A percentile compares a stretch with the other conserved stretches of the same genome.
phyloP scores from a whole-genome alignment of 2,797 vertebrate genomes.

The Enteromius radiatus region DNA sequence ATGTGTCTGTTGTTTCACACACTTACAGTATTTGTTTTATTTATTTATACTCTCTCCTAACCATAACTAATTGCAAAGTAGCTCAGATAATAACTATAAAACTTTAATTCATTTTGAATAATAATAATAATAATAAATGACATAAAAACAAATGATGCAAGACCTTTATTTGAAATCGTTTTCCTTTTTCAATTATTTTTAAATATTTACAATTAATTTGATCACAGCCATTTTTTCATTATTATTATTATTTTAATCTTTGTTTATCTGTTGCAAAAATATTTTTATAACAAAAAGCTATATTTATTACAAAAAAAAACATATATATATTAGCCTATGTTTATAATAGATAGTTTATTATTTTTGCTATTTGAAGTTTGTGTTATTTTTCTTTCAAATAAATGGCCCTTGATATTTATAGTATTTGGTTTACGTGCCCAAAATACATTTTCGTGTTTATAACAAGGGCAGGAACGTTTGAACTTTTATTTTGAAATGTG shows the following conservation, averaged over 20 bases:
- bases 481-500: constrained; percentile 36
- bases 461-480: background rate
- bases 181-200: background rate
- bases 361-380: background rate
- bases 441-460: background rate
- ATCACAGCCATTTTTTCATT: background rate
- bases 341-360: too few species aligned
- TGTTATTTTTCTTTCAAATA: background rate
- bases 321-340: too few species aligned
- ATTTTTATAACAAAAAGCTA: background rate
- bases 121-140: background rate
- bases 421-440: background rate
- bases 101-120: background rate
- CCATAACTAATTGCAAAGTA: background rate
- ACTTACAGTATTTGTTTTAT: background rate
- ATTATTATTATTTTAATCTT: too few species aligned
- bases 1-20: background rate
- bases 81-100: background rate
- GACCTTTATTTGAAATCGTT: background rate
- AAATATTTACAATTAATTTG: background rate
- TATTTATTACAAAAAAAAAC: too few species aligned
- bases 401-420: background rate
- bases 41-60: background rate
- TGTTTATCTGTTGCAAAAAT: background rate
- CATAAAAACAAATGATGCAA: background rate